These are phyloP conservation scores for Aptenodytes patagonicus DNA, from an alignment of 2,113 vertebrate genomes.

Conservation along the genomic window DNA sequence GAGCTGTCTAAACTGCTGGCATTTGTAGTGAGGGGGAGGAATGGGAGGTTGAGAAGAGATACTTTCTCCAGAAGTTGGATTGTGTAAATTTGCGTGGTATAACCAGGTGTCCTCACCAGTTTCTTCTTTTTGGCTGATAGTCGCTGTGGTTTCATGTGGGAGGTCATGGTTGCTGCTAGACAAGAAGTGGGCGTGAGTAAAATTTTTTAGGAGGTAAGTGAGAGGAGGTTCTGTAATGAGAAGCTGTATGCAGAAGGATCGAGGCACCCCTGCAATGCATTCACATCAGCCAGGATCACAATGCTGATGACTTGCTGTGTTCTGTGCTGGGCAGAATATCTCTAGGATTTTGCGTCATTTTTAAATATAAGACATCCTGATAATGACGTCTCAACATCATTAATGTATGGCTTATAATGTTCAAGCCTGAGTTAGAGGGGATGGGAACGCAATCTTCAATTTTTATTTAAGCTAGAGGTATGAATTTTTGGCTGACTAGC, in stretches of 20 bases:
- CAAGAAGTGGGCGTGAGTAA: background rate
- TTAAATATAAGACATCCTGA: background rate
- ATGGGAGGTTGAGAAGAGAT: background rate
- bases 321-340: background rate
- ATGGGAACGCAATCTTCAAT: background rate
- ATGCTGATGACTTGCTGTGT: background rate
- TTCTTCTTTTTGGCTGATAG: background rate
- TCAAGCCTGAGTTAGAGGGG: background rate
- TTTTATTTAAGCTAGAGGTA: background rate
- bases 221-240: background rate
- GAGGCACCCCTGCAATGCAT: background rate
- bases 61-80: slow-evolving; percentile 19
- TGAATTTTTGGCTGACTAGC: background rate
- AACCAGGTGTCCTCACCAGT: background rate
- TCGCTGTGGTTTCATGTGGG: background rate
- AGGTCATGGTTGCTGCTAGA: slow-evolving; percentile 12
- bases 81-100: background rate
- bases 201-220: background rate
- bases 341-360: background rate
- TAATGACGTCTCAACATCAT: background rate
- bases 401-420: background rate
- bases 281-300: background rate
- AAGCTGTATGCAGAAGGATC: background rate
- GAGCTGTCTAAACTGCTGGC: slow-evolving; percentile 37
- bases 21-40: slow-evolving; percentile 49